These are phyloP conservation scores for Halocynthia aurantium DNA, from an alignment of 23 tunicate species.

Conservation along the genomic window DNA sequence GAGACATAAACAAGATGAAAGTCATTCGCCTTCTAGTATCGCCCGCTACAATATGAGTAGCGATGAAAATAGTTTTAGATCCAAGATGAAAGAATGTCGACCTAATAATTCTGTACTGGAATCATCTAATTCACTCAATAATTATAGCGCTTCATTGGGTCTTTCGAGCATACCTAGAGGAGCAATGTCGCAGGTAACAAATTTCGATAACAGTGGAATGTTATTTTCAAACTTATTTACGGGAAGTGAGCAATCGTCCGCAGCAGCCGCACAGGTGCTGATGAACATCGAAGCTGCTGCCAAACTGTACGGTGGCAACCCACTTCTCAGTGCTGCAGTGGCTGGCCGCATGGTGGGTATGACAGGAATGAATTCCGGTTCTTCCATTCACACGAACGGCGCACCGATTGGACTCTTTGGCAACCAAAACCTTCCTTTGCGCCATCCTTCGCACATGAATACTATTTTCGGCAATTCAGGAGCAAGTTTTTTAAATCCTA, in stretches of 20 bases:
- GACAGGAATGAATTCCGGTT: background rate
- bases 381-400: background rate
- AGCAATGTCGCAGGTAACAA: too few species aligned
- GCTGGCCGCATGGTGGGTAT: conserved; percentile 17
- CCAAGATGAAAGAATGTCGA: too few species aligned
- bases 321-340: conserved; percentile 9
- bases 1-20: too few species aligned
- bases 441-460: background rate
- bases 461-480: background rate
- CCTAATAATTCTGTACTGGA: too few species aligned
- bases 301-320: background rate
- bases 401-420: background rate
- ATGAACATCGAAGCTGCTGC: background rate
- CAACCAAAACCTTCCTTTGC: background rate
- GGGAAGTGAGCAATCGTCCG: conserved; percentile 1
- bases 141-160: too few species aligned
- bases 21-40: background rate
- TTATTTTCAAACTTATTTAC: background rate
- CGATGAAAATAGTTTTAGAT: too few species aligned
- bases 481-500: conserved; percentile 1
- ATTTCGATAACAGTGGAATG: too few species aligned
- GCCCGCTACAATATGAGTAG: background rate
- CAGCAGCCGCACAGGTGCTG: background rate
- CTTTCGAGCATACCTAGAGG: too few species aligned
- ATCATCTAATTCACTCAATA: too few species aligned